Base-by-base conservation (phyloP, 2,113 vertebrate species). In the Hippoglossus stenolepis region DNA sequence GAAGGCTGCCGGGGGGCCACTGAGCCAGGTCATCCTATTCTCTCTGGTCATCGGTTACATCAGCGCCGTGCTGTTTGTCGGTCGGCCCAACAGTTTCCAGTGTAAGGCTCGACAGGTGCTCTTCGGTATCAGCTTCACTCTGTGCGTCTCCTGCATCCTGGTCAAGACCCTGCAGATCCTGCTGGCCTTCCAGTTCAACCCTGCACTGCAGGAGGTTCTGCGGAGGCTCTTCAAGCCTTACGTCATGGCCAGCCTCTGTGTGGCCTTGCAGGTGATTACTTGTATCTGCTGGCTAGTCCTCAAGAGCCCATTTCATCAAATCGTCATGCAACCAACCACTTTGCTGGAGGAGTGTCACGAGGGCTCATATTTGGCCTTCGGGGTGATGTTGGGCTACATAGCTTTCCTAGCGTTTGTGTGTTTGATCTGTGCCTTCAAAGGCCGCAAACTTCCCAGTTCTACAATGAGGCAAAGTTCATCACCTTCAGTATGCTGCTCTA, bases 401-500 rank as follows among this genome's bases (percentile, higher is more conserved):
- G n/a, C n/a, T n/a, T n/a, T n/a, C 14, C 77, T 96, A 23, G 96
- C 95, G 1, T 92, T 96, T 2, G 60, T 96, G 60, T 97, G 97
- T 73, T 97, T 98, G 57, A 75, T 94, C 70, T 96, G 94, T 81
- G 96, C 97, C 17, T 98, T 95, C 85, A 96, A 95, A 91, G 96
- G 96, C 9, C 94, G 96, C 40, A 97, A 97, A 69, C 86, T 97
- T 35, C 97, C 97, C 94, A 96, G 75, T 95, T 96, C 78, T 98
- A 97, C 90, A 97, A 97, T 0, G 96, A 98, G 80, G 95, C 96
- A 1, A 97, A 95, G 90, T 97, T 97, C 89, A 96, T 97, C 82
- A 97, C 96, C 5, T 98, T 97, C 62, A 94, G 97, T 70, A 97
- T 97, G 97, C 83, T 98, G 7, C 95, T 97, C 76, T 97, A 96